phyloP scores from a whole-genome alignment of 1,140 invertebrate genomes.

The Ooceraea biroi region DNA sequence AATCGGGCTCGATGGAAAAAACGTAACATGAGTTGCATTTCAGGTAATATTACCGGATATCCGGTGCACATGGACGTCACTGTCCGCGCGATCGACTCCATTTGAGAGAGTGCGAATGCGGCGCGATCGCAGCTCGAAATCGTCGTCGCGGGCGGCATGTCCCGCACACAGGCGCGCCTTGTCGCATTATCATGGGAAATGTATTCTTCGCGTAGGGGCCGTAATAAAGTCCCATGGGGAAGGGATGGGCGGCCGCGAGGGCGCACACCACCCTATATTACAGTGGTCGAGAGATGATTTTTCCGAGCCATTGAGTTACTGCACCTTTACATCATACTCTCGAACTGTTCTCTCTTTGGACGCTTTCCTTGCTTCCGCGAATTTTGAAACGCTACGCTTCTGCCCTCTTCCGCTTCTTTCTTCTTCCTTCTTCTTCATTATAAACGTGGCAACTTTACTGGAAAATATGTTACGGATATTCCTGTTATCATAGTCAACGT shows the following conservation, averaged over 20 bases:
- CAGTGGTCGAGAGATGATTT: slow-evolving; percentile 65
- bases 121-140: too few species aligned
- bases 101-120: too few species aligned
- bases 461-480: slow-evolving; percentile 28
- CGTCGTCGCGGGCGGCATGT: too few species aligned
- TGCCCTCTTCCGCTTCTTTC: background rate
- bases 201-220: slow-evolving; percentile 64
- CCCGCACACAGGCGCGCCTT: too few species aligned
- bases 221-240: slow-evolving; percentile 71
- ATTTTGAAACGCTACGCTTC: slow-evolving; percentile 44
- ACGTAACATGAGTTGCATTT: slow-evolving; percentile 3
- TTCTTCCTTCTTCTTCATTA: background rate
- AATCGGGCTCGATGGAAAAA: background rate
- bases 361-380: slow-evolving; percentile 10
- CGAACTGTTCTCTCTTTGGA: slow-evolving; percentile 19
- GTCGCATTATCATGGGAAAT: slow-evolving; percentile 71
- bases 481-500: slow-evolving; percentile 20
- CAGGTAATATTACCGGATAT: slow-evolving; percentile 25
- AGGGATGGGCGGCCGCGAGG: slow-evolving; percentile 30
- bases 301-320: slow-evolving; percentile 72
- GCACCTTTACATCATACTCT: slow-evolving; percentile 35
- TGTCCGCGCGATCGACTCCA: too few species aligned
- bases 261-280: slow-evolving; percentile 53
- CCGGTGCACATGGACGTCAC: too few species aligned
- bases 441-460: slow-evolving; percentile 1